phyloP scores from a whole-genome alignment of 1,140 invertebrate species.

The Plodia interpunctella region DNA sequence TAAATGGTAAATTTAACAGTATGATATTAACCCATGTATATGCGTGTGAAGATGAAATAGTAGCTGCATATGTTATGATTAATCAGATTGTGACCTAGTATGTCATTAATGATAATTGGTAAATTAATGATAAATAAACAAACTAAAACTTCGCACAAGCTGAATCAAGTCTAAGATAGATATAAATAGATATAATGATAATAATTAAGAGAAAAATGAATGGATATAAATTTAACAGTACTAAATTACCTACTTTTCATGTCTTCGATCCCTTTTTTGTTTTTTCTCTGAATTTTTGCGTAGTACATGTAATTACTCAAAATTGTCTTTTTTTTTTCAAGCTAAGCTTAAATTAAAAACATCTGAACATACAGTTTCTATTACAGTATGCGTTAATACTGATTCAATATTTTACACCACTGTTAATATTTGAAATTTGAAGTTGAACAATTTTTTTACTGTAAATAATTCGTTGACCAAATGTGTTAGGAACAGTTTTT shows the following conservation, averaged over 20 bases:
- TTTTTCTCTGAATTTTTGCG: neutral
- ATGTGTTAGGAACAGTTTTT: constrained; percentile 43
- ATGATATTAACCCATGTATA: constrained; percentile 38
- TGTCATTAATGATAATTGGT: constrained; percentile 41
- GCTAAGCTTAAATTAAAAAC: neutral
- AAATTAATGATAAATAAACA: constrained; percentile 56
- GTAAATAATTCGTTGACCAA: constrained; percentile 38
- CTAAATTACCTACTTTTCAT: constrained; percentile 26
- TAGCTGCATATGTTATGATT: constrained; percentile 40
- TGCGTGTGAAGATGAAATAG: constrained; percentile 48
- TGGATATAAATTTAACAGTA: constrained; percentile 20
- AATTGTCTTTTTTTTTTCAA: neutral
- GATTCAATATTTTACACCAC: constrained; percentile 9
- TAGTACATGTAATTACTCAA: neutral
- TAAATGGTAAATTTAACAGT: constrained; percentile 50
- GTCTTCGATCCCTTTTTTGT: neutral
- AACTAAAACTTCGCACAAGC: constrained; percentile 72
- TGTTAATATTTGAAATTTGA: constrained; percentile 30
- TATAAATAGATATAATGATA: constrained; percentile 39
- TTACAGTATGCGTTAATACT: neutral
- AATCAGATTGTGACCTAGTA: constrained; percentile 20
- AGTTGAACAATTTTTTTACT: constrained; percentile 35
- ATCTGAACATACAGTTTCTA: neutral
- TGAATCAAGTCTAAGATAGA: constrained; percentile 66
- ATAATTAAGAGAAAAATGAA: constrained; percentile 33